Conservation (phyloP, 2,113 vertebrate genomes). For the Pomatostomus ruficeps region DNA sequence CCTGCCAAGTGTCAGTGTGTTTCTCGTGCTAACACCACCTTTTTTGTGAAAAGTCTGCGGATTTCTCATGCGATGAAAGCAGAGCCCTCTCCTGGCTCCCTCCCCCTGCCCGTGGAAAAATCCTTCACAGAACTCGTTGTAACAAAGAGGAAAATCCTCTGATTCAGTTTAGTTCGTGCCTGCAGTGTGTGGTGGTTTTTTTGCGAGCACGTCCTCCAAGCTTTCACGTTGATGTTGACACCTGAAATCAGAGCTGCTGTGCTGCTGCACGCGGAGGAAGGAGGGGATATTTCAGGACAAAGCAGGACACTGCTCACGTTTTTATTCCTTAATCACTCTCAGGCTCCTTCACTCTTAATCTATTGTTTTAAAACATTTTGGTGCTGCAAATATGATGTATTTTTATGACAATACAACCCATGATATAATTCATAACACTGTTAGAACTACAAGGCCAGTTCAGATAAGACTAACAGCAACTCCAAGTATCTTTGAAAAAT, state of each 20-base stretch:
- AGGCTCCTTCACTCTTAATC: background rate
- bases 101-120: background rate
- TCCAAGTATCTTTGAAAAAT: background rate
- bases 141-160: background rate
- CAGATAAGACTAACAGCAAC: background rate
- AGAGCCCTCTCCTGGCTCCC: background rate
- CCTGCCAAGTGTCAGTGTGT: background rate
- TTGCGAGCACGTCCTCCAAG: background rate
- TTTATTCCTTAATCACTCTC: background rate
- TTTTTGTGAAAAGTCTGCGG: background rate
- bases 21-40: background rate
- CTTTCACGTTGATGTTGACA: background rate
- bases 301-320: background rate
- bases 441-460: background rate
- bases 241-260: background rate
- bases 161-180: background rate
- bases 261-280: background rate
- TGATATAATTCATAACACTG: background rate
- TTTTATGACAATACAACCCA: background rate
- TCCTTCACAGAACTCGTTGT: background rate
- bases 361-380: background rate
- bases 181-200: background rate
- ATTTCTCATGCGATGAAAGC: background rate
- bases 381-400: background rate
- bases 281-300: background rate